phyloP scores from a whole-genome alignment of 2,113 vertebrate species.

The Lycocorax pyrrhopterus region DNA sequence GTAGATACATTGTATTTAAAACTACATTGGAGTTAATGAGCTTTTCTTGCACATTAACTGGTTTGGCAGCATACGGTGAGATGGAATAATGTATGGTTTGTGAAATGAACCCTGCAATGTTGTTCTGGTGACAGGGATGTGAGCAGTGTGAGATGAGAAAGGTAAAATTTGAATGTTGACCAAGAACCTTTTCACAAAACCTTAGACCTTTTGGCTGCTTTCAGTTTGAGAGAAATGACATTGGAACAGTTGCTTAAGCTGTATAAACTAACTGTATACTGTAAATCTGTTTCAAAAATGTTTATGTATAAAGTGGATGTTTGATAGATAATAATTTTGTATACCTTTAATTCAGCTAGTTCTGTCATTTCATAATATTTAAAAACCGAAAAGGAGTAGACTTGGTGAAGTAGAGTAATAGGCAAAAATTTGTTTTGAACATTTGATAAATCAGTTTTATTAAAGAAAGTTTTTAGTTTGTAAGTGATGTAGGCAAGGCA shows the following conservation, averaged over 20 bases:
- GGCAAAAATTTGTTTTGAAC: neutral
- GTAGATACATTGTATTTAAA: slow-evolving; percentile 59
- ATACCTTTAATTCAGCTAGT: slow-evolving; percentile 61
- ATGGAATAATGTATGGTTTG: neutral
- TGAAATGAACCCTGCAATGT: neutral
- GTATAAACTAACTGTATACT: slow-evolving; percentile 51
- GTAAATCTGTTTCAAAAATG: slow-evolving; percentile 53
- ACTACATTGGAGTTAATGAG: slow-evolving; percentile 8
- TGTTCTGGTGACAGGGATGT: neutral
- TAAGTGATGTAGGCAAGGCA: neutral
- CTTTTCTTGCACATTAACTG: slow-evolving; percentile 22
- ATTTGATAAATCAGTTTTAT: slow-evolving; percentile 30
- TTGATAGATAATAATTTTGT: slow-evolving; percentile 62
- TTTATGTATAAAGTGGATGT: slow-evolving; percentile 67
- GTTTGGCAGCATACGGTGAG: neutral
- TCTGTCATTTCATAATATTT: slow-evolving; percentile 27
- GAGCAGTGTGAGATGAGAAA: neutral
- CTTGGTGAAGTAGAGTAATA: slow-evolving; percentile 51
- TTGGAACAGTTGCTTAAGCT: slow-evolving; percentile 45
- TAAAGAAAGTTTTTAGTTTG: slow-evolving; percentile 10
- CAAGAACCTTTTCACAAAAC: neutral
- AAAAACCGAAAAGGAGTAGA: slow-evolving; percentile 25
- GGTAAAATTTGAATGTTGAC: neutral
- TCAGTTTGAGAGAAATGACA: slow-evolving; percentile 12
- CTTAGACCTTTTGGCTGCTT: neutral